Percentiles rank a stretch among this genome's conserved stretches.
These are phyloP conservation scores for Pandemis corylana DNA, from an alignment of 2,888 invertebrate species.

Conservation along the genomic window DNA sequence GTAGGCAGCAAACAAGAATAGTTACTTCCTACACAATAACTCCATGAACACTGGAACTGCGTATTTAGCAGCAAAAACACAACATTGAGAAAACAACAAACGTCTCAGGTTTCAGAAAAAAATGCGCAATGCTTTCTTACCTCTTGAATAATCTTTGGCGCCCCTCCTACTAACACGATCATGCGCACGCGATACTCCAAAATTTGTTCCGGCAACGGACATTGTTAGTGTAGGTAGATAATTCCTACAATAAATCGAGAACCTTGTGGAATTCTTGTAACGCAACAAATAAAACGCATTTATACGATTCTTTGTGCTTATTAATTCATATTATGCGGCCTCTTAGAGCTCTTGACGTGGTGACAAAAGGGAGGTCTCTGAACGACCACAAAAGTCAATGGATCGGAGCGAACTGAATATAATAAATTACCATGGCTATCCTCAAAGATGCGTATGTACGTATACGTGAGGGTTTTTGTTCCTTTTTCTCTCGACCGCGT, in stretches of 20 bases:
- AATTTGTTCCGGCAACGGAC: constrained; percentile 75
- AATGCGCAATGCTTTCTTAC: background rate
- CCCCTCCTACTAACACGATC: constrained; percentile 59
- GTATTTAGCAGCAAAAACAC: background rate
- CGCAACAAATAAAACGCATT: constrained; percentile 79
- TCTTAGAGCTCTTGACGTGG: constrained; percentile 76
- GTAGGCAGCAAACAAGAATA: too few relatives aligned
- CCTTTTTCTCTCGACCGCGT: constrained; percentile 68
- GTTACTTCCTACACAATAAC: too few relatives aligned
- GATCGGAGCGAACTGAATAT: constrained; percentile 77
- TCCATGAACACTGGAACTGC: too few relatives aligned
- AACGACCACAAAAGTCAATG: constrained; percentile 80
- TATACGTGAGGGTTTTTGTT: constrained; percentile 66
- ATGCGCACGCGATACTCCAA: constrained; percentile 74
- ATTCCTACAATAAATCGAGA: constrained; percentile 65
- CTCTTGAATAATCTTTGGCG: constrained; percentile 52
- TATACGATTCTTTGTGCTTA: constrained; percentile 82
- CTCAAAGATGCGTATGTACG: constrained; percentile 66
- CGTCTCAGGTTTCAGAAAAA: too few relatives aligned
- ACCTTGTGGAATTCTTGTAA: constrained; percentile 61
- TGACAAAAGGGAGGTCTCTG: constrained; percentile 75
- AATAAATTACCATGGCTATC: constrained; percentile 80
- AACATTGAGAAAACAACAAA: background rate
- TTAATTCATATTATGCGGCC: constrained; percentile 85
- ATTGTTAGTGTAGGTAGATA: constrained; percentile 55